Conservation (phyloP, 1,140 invertebrate species). For the Drosophila kikkawai region DNA sequence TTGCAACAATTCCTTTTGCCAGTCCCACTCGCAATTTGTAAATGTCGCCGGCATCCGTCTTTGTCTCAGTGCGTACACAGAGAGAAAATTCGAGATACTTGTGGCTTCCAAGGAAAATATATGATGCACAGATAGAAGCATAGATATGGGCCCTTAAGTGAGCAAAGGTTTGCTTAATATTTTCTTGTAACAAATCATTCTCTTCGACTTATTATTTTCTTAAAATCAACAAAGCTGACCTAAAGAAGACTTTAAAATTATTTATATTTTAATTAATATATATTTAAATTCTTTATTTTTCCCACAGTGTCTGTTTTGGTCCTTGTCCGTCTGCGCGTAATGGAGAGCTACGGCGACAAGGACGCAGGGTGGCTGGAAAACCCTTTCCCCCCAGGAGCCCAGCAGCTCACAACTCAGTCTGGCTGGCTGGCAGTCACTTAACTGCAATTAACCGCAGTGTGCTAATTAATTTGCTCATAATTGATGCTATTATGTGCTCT, state of each 20-base stretch:
- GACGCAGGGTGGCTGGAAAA: background rate
- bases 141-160: no score
- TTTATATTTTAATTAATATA: no score
- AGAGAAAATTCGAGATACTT: background rate
- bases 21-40: constrained; percentile 67
- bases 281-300: background rate
- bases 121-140: no score
- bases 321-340: constrained; percentile 14
- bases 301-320: constrained; percentile 6
- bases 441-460: constrained; percentile 81
- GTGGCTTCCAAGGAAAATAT: background rate
- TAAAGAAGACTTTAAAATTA: background rate
- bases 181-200: background rate
- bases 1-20: constrained; percentile 73
- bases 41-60: constrained; percentile 70
- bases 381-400: constrained; percentile 15
- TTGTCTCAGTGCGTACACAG: constrained; percentile 23
- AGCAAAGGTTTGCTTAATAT: background rate
- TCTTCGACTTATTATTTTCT: background rate
- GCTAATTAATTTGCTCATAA: constrained; percentile 84
- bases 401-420: constrained; percentile 19
- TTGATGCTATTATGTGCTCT: constrained; percentile 80
- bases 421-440: constrained; percentile 61
- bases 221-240: background rate
- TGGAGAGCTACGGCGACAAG: background rate